Conservation (phyloP, 2,888 invertebrate genomes). For the Tenthredo mesomela region DNA sequence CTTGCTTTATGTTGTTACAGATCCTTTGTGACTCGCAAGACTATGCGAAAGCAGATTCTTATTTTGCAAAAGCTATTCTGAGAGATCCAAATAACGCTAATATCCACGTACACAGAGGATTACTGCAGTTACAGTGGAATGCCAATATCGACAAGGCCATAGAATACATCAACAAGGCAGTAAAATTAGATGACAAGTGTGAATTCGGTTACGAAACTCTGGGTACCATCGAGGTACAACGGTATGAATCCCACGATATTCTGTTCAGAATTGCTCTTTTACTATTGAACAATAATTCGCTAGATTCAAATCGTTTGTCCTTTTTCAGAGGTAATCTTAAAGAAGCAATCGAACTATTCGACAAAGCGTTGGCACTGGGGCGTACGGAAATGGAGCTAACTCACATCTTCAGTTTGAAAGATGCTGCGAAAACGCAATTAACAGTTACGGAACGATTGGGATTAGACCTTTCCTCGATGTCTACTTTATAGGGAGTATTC, state of each 20-base stretch:
- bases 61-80: conserved; percentile 89
- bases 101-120: conserved; percentile 92
- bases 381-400: conserved; percentile 94
- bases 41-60: conserved; percentile 89
- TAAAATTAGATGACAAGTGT: conserved; percentile 94
- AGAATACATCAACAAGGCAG: conserved; percentile 88
- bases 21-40: conserved; percentile 91
- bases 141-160: conserved; percentile 90
- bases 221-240: conserved; percentile 96
- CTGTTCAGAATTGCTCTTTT: not conserved
- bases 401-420: conserved; percentile 92
- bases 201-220: conserved; percentile 97
- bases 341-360: conserved; percentile 91
- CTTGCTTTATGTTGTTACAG: conserved; percentile 71
- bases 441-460: conserved; percentile 90
- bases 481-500: conserved; percentile 60
- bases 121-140: conserved; percentile 91
- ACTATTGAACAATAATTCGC: conserved; percentile 13
- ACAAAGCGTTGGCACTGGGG: conserved; percentile 91
- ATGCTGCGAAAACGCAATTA: conserved; percentile 94
- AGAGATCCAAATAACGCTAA: conserved; percentile 92
- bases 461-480: conserved; percentile 77
- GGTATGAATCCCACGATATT: conserved; percentile 62
- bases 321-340: conserved; percentile 89
- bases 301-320: conserved; percentile 54